phyloP scores from a whole-genome alignment of 23 tunicate species.

The Diplosoma virens region DNA sequence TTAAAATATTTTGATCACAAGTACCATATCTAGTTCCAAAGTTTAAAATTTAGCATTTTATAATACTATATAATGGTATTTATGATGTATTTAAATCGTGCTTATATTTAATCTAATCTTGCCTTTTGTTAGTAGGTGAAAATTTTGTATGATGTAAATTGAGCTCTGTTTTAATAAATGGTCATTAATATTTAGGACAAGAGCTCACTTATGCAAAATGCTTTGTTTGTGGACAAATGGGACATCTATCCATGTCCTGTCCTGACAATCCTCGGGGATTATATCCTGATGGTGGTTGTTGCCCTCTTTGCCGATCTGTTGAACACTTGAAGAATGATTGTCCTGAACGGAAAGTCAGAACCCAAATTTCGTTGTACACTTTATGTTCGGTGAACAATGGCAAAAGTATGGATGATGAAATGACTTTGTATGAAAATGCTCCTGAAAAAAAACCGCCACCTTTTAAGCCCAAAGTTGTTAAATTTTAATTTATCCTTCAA shows the following conservation, averaged over 20 bases:
- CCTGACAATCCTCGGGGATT: slow-evolving; percentile 94
- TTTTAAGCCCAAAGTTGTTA: slow-evolving; percentile 1
- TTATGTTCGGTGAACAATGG: not conserved
- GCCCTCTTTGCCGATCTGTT: slow-evolving; percentile 86
- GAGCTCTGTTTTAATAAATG: too few species aligned
- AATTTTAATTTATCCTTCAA: not conserved
- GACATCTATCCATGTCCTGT: slow-evolving; percentile 78
- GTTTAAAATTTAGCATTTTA: too few species aligned
- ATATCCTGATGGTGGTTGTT: slow-evolving; percentile 89
- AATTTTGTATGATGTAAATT: too few species aligned
- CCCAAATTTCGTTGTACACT: slow-evolving; percentile 51
- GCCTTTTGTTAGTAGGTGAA: too few species aligned
- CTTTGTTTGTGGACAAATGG: slow-evolving; percentile 91
- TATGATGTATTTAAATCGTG: too few species aligned
- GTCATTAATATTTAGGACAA: slow-evolving; percentile 70
- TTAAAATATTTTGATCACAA: too few species aligned
- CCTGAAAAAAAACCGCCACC: not conserved
- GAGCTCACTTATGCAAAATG: slow-evolving; percentile 85
- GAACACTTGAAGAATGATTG: slow-evolving; percentile 87
- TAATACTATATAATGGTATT: too few species aligned
- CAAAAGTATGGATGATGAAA: slow-evolving; percentile 73
- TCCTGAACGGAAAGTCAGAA: slow-evolving; percentile 82
- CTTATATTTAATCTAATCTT: too few species aligned
- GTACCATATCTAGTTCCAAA: too few species aligned
- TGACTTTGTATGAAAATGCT: slow-evolving; percentile 60